Percentiles rank a stretch among this genome's conserved stretches.
phyloP scores from a whole-genome alignment of 2,113 vertebrate genomes.

The Cyphomyrus discorhynchus region DNA sequence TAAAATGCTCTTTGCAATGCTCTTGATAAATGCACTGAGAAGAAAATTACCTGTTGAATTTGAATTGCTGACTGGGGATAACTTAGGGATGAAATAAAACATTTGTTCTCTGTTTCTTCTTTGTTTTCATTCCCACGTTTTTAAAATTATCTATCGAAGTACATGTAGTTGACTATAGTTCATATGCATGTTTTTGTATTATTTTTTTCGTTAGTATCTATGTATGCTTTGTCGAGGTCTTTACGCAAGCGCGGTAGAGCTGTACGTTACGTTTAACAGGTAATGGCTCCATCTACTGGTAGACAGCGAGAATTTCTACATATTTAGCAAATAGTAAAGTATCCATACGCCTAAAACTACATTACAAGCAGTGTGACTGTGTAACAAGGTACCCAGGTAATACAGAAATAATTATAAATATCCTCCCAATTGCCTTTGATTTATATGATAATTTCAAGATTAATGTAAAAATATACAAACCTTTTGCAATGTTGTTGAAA shows the following conservation, averaged over 20 bases:
- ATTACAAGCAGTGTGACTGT: not conserved
- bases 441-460: not conserved
- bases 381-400: not conserved
- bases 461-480: not conserved
- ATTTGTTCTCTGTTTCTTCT: not conserved
- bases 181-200: not conserved
- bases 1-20: not conserved
- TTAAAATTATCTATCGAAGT: not conserved
- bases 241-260: not conserved
- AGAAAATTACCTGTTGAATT: not conserved
- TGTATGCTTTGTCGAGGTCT: not conserved
- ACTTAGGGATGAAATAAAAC: not conserved
- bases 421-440: not conserved
- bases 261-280: not conserved
- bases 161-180: not conserved
- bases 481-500: not conserved
- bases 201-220: not conserved
- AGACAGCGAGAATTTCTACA: not conserved
- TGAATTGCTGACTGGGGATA: not conserved
- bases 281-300: conserved; percentile 19
- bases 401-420: not conserved
- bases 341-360: not conserved
- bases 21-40: not conserved
- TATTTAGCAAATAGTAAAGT: not conserved
- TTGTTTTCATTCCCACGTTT: not conserved